Percentiles rank a stretch among this genome's conserved stretches.
Evolutionary conservation across 2,113 vertebrate genomes (phyloP).

Genomic region (Lagopus leucura): DNA sequence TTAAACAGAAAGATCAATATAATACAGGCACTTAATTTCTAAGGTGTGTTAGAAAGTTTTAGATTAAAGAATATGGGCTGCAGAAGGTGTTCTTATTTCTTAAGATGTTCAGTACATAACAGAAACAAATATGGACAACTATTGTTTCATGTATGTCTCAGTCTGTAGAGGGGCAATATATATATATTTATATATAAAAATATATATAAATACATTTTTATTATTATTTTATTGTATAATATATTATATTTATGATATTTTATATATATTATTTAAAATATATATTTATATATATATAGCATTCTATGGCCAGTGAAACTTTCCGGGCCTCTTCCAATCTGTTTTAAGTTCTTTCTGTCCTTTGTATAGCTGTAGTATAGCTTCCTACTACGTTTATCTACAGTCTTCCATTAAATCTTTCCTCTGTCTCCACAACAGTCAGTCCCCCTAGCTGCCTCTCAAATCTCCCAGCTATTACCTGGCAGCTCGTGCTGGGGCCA

Average conservation of each 20-base stretch:
- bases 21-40: conserved; percentile 21
- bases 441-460: not conserved
- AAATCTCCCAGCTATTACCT: not conserved
- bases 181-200: too few species aligned
- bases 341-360: not conserved
- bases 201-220: too few species aligned
- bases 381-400: not conserved
- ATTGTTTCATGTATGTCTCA: not conserved
- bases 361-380: not conserved
- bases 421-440: not conserved
- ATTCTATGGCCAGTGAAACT: not conserved
- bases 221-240: too few species aligned
- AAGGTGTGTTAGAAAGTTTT: conserved; percentile 10
- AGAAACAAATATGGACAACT: not conserved
- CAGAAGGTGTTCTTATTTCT: not conserved
- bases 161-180: not conserved
- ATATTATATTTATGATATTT: too few species aligned
- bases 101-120: not conserved
- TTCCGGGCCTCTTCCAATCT: not conserved
- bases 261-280: too few species aligned
- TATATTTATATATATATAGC: too few species aligned
- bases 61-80: not conserved
- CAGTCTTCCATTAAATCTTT: accelerated
- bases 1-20: conserved; percentile 62
- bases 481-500: not conserved